These are phyloP conservation scores for Riptortus pedestris DNA, from an alignment of 1,140 invertebrate species.

Conservation along the genomic window DNA sequence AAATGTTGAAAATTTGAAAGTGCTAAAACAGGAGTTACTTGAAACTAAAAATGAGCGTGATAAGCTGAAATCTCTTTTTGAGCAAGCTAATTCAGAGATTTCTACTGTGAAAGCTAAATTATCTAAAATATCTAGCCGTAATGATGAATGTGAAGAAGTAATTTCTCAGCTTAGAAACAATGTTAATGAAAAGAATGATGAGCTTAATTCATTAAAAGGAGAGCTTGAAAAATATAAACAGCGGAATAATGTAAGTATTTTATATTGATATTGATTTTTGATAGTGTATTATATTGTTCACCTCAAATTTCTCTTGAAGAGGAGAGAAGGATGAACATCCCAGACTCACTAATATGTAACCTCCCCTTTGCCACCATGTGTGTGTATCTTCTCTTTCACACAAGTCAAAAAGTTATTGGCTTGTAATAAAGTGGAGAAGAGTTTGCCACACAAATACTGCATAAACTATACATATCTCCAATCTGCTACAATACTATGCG, in stretches of 20 bases:
- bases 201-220: not conserved
- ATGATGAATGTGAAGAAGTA: not conserved
- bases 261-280: too few relatives aligned
- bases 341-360: too few relatives aligned
- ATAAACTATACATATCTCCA: too few relatives aligned
- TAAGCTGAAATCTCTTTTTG: not conserved
- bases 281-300: too few relatives aligned
- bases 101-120: not conserved
- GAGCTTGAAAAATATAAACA: constrained; percentile 13
- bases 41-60: not conserved
- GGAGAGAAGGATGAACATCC: too few relatives aligned
- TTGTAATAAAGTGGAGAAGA: too few relatives aligned
- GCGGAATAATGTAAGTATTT: constrained; percentile 10
- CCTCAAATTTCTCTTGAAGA: too few relatives aligned
- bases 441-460: too few relatives aligned
- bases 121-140: not conserved
- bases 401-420: too few relatives aligned
- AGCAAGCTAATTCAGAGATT: not conserved
- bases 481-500: too few relatives aligned
- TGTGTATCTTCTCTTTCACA: too few relatives aligned
- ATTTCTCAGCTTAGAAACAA: not conserved
- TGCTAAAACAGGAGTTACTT: not conserved
- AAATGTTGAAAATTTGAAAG: not conserved
- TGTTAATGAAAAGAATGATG: not conserved
- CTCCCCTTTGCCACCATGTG: too few relatives aligned